These are phyloP conservation scores for Sciurus carolinensis DNA, from an alignment of 2,797 vertebrate species.

Conservation along the genomic window DNA sequence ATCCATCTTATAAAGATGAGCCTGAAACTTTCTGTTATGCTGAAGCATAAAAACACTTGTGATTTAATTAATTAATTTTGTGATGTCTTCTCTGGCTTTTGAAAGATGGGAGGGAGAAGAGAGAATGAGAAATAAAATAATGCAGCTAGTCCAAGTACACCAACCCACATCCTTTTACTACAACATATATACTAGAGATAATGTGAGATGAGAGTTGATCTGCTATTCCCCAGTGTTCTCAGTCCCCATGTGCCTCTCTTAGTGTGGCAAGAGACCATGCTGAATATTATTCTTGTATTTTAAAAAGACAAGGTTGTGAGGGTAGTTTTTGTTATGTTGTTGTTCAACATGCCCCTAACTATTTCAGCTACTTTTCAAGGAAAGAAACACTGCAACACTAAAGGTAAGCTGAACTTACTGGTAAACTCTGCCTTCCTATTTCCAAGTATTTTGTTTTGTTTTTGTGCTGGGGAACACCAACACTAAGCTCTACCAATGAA, in stretches of 20 bases:
- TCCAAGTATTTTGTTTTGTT: no score
- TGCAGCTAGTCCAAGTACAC: neutral
- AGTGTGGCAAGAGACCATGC: neutral
- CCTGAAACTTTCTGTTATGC: neutral
- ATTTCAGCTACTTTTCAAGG: conserved; percentile 16
- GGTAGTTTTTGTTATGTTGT: neutral
- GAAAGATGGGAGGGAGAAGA: neutral
- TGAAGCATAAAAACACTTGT: conserved; percentile 1
- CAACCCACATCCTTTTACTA: neutral
- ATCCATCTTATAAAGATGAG: conserved; percentile 44
- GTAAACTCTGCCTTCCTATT: neutral
- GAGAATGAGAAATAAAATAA: conserved; percentile 17
- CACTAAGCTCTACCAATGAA: neutral
- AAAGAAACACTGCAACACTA: conserved; percentile 39
- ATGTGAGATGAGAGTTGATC: neutral
- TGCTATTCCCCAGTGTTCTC: neutral
- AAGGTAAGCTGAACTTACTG: neutral
- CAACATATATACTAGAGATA: neutral
- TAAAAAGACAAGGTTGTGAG: no score
- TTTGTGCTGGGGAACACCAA: neutral
- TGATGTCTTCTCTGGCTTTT: neutral
- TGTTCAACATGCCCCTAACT: conserved; percentile 11
- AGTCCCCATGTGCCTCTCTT: neutral
- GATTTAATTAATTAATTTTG: neutral
- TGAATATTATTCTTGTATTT: neutral